Percentiles rank a stretch among this genome's conserved stretches.
phyloP scores from a whole-genome alignment of 1,140 invertebrate species.

The Pararge aegeria region DNA sequence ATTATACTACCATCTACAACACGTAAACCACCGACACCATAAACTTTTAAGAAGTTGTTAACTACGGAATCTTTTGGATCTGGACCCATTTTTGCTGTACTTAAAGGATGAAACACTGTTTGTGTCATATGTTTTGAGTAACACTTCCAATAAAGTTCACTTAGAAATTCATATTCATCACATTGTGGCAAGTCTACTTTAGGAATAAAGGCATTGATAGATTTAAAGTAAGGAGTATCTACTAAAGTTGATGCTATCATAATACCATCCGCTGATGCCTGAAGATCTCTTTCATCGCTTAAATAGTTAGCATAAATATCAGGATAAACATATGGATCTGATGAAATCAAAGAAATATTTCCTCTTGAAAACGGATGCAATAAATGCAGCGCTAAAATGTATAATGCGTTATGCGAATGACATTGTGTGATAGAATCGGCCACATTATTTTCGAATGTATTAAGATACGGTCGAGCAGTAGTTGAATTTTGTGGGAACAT shows the following conservation, averaged over 20 bases:
- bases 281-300: conserved; percentile 84
- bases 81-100: conserved; percentile 89
- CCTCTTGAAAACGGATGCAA: conserved; percentile 79
- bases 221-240: conserved; percentile 65
- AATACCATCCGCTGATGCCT: conserved; percentile 82
- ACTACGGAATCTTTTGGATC: conserved; percentile 80
- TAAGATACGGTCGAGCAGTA: conserved; percentile 12
- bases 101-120: conserved; percentile 86
- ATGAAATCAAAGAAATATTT: conserved; percentile 61
- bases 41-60: conserved; percentile 84
- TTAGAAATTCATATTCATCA: conserved; percentile 66
- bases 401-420: conserved; percentile 60
- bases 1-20: conserved; percentile 90
- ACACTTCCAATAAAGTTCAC: conserved; percentile 84
- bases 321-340: conserved; percentile 81
- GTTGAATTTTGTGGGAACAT: conserved; percentile 39
- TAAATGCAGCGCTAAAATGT: conserved; percentile 58
- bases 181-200: conserved; percentile 69
- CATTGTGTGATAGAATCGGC: conserved; percentile 55
- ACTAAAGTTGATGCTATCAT: conserved; percentile 56
- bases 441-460: conserved; percentile 54
- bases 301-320: conserved; percentile 91
- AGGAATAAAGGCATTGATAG: conserved; percentile 61
- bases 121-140: conserved; percentile 72
- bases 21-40: conserved; percentile 82